These are phyloP conservation scores for Pyrgilauda ruficollis DNA, from an alignment of 2,113 vertebrate genomes.

Conservation along the genomic window DNA sequence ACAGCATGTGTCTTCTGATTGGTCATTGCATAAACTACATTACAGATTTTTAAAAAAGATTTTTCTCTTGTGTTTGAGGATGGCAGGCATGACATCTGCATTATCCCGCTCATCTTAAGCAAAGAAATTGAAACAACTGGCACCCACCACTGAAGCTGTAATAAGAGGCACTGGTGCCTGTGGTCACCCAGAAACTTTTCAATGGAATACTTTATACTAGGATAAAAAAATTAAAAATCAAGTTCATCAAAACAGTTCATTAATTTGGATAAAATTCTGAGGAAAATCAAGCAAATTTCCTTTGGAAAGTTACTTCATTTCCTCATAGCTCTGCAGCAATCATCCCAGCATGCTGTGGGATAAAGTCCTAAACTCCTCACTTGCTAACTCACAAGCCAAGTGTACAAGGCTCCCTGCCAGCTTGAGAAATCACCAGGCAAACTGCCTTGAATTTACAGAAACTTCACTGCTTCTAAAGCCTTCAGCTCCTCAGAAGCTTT, in stretches of 20 bases:
- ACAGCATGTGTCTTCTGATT: not conserved
- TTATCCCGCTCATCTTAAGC: not conserved
- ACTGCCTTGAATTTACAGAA: not conserved
- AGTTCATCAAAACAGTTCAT: not conserved
- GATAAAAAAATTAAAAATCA: not conserved
- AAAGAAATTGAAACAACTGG: not conserved
- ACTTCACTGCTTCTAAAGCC: not conserved
- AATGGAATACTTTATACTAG: not conserved
- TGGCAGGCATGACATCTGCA: not conserved
- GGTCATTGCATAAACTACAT: not conserved
- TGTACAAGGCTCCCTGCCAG: not conserved
- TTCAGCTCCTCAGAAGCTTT: not conserved
- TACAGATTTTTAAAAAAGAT: not conserved
- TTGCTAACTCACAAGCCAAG: not conserved
- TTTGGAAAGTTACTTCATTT: constrained; percentile 2
- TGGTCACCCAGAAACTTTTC: not conserved
- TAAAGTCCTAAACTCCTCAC: not conserved
- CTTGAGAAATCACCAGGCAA: not conserved
- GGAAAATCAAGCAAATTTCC: not conserved
- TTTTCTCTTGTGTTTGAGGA: not conserved
- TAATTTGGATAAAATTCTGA: constrained; percentile 18
- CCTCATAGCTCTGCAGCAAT: not conserved
- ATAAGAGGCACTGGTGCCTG: not conserved
- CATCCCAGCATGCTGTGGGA: not conserved
- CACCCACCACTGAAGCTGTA: not conserved